Percentiles rank a stretch among this genome's conserved stretches.
Conservation (phyloP, 2,888 invertebrate genomes). For the Erpobdella octoculata region DNA sequence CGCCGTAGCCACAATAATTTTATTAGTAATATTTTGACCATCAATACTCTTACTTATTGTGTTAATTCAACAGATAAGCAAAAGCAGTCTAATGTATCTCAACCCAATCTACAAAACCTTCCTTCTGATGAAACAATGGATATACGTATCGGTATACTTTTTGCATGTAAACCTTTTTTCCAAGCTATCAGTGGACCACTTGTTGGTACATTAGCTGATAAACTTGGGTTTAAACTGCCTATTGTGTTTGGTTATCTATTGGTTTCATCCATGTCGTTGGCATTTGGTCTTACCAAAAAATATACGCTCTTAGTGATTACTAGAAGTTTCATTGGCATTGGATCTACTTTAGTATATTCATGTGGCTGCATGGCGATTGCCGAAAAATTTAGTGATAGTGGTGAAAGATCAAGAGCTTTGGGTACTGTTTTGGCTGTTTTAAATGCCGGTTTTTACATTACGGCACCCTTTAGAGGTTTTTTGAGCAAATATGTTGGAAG, state of each 20-base stretch:
- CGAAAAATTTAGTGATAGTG: neutral
- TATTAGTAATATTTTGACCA: too few relatives aligned
- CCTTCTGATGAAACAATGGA: too few relatives aligned
- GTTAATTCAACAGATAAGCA: too few relatives aligned
- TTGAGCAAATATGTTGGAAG: neutral
- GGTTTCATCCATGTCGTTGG: neutral
- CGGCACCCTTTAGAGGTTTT: neutral
- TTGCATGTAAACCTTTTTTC: neutral
- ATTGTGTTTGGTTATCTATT: neutral
- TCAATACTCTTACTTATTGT: too few relatives aligned
- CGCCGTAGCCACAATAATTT: too few relatives aligned
- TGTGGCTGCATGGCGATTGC: neutral
- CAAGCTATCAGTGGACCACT: neutral
- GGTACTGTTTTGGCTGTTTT: neutral
- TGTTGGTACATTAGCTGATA: neutral
- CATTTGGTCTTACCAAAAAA: neutral
- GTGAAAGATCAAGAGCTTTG: neutral
- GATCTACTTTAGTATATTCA: neutral
- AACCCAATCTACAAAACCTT: too few relatives aligned
- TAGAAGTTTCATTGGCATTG: neutral
- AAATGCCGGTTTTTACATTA: neutral
- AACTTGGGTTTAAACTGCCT: neutral
- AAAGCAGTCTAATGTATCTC: too few relatives aligned
- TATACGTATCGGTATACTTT: too few relatives aligned
- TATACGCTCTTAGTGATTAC: neutral